phyloP scores from a whole-genome alignment of 2,888 invertebrate species.

The Eudasyphora cyanicolor region DNA sequence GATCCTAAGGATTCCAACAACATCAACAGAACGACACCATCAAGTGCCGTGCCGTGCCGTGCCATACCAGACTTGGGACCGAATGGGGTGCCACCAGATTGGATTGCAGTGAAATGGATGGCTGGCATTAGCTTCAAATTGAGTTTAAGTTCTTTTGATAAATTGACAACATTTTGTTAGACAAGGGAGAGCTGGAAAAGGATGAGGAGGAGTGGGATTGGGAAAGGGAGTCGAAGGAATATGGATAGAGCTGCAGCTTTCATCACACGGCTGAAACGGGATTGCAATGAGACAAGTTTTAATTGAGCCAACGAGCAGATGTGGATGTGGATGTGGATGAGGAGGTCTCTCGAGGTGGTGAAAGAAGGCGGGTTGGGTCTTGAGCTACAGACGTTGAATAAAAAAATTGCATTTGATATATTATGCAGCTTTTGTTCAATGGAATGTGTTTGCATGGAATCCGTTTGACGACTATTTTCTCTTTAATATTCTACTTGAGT shows the following conservation, averaged over 20 bases:
- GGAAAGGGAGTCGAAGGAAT: too few species aligned
- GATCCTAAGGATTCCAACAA: neutral
- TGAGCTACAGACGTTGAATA: neutral
- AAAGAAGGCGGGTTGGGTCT: neutral
- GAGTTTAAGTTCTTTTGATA: slow-evolving; percentile 26
- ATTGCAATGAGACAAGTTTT: neutral
- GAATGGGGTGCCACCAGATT: neutral
- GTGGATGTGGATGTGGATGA: neutral
- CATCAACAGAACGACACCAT: neutral
- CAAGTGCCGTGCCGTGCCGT: neutral
- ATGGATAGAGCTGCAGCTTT: too few species aligned
- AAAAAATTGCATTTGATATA: neutral
- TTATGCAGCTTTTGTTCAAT: neutral
- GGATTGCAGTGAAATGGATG: neutral
- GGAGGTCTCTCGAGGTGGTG: too few species aligned
- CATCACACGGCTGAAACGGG: neutral
- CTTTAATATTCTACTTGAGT: neutral
- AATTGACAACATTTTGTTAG: slow-evolving; percentile 23
- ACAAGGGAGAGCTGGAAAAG: neutral
- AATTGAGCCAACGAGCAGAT: neutral
- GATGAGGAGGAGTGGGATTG: neutral
- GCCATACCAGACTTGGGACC: neutral
- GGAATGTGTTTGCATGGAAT: neutral
- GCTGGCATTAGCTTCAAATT: slow-evolving; percentile 27
- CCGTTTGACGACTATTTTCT: neutral